Conservation (phyloP, 2,888 invertebrate genomes). For the Dione juno region DNA sequence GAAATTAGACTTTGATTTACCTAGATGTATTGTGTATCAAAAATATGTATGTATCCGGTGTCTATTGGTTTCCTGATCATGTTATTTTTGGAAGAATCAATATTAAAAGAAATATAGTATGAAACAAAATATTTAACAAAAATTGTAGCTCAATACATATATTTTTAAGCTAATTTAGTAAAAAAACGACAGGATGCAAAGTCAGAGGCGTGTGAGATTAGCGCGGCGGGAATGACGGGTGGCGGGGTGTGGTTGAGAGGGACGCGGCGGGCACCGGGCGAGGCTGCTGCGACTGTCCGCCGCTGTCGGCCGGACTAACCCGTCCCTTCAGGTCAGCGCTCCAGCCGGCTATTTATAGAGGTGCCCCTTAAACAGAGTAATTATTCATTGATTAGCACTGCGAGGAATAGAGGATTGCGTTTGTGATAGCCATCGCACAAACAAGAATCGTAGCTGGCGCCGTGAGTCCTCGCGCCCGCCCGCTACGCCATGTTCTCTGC, state of each 20-base stretch:
- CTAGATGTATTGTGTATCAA: no score
- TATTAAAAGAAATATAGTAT: neutral
- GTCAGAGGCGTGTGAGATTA: constrained; percentile 72
- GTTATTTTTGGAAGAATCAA: neutral
- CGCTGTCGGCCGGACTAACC: constrained; percentile 82
- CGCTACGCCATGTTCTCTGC: constrained; percentile 42
- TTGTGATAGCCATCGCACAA: constrained; percentile 82
- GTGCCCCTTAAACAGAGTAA: constrained; percentile 84
- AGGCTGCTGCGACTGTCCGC: constrained; percentile 77
- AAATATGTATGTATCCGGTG: neutral
- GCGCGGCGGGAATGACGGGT: constrained; percentile 52
- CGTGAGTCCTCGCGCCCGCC: constrained; percentile 59
- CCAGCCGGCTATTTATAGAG: constrained; percentile 83
- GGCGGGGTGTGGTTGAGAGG: constrained; percentile 46
- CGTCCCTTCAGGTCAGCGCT: constrained; percentile 84
- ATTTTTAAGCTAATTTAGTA: constrained; percentile 72
- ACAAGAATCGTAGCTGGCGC: constrained; percentile 80
- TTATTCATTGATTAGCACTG: constrained; percentile 84
- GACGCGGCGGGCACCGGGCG: constrained; percentile 54
- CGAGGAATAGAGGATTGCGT: constrained; percentile 83
- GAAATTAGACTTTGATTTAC: no score
- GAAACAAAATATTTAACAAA: neutral
- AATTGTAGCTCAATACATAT: neutral
- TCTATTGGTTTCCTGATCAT: neutral
- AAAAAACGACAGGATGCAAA: constrained; percentile 74